Evolutionary conservation across 2,113 vertebrate species (phyloP).

Genomic region (Chelonoidis abingdonii): DNA sequence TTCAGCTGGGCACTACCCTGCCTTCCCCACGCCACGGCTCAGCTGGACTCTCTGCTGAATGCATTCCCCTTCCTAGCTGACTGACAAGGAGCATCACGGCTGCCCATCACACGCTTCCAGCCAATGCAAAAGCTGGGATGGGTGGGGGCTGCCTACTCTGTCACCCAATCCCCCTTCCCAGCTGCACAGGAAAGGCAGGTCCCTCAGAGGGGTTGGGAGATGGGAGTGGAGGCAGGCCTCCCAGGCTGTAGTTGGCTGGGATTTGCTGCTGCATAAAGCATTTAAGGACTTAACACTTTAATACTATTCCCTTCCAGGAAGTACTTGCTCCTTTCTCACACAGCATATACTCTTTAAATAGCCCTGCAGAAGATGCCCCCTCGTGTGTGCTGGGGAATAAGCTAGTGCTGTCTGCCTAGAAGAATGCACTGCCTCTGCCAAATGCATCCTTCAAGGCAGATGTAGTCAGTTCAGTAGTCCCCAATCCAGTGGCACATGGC

Average conservation of each 20-base stretch:
- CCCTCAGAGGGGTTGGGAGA: slow-evolving; percentile 33
- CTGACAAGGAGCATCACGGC: slow-evolving; percentile 12
- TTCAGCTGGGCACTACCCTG: background rate
- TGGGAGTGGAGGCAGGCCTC: background rate
- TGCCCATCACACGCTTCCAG: slow-evolving; percentile 33
- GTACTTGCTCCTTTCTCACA: background rate
- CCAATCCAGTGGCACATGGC: background rate
- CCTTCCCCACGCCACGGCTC: background rate
- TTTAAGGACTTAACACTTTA: background rate
- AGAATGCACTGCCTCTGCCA: background rate
- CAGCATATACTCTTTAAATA: background rate
- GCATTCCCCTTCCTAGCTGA: slow-evolving; percentile 9
- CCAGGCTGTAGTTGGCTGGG: background rate
- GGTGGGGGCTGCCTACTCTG: background rate
- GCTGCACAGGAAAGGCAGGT: background rate
- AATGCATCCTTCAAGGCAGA: background rate
- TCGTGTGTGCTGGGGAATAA: background rate
- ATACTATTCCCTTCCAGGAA: background rate
- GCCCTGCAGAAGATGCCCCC: background rate
- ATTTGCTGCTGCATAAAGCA: background rate
- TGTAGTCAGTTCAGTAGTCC: background rate
- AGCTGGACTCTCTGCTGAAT: background rate
- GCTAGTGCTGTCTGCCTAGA: background rate
- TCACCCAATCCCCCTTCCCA: background rate
- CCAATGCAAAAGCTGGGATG: background rate